Percentiles rank a stretch among this genome's conserved stretches.
These are phyloP conservation scores for Parnassius glacialis DNA, from an alignment of 2,888 invertebrate species.

Conservation along the genomic window DNA sequence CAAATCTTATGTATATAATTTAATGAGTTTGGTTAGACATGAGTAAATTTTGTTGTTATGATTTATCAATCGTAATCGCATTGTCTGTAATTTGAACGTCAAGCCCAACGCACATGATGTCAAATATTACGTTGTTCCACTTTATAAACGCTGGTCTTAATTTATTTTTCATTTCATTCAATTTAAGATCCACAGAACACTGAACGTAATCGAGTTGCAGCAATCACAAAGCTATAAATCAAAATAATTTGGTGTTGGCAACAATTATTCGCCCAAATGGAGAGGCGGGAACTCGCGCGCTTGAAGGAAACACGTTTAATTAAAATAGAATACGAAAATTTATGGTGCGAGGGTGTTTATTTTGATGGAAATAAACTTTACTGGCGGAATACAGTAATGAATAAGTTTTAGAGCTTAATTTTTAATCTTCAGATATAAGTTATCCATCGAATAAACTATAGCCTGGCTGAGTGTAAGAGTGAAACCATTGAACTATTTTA, in stretches of 20 bases:
- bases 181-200: slow-evolving; percentile 64
- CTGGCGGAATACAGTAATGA: background rate
- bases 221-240: slow-evolving; percentile 79
- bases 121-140: slow-evolving; percentile 35
- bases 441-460: no score
- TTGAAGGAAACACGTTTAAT: slow-evolving; percentile 38
- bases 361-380: background rate
- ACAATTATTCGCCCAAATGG: slow-evolving; percentile 68
- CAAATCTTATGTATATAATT: no score
- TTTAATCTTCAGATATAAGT: background rate
- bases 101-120: slow-evolving; percentile 21
- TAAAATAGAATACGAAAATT: slow-evolving; percentile 37
- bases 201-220: slow-evolving; percentile 74
- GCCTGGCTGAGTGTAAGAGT: no score
- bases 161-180: slow-evolving; percentile 75
- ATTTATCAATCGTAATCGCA: no score
- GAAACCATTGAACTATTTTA: no score
- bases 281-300: slow-evolving; percentile 46
- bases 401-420: no score
- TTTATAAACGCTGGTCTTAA: slow-evolving; percentile 54
- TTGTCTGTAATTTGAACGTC: slow-evolving; percentile 6
- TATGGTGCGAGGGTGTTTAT: slow-evolving; percentile 31
- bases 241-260: slow-evolving; percentile 74
- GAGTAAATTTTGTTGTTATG: no score
- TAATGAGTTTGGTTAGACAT: no score